Conservation (phyloP, 2,113 vertebrate species). For the Synchiropus splendidus region DNA sequence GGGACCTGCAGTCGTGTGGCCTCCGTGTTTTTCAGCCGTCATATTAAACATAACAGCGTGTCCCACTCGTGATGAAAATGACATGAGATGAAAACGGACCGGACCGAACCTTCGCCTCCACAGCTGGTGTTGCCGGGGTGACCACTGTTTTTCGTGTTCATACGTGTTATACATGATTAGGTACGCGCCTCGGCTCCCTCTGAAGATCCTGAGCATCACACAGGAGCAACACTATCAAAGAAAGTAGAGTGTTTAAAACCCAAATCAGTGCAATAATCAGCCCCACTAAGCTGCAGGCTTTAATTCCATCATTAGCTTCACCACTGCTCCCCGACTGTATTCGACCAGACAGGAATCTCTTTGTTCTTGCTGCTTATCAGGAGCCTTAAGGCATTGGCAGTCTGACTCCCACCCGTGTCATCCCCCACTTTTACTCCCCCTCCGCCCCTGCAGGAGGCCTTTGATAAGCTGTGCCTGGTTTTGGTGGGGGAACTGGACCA, state of each 20-base stretch:
- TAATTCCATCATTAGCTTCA: slow-evolving; percentile 9
- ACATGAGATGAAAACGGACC: too few relatives aligned
- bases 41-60: too few relatives aligned
- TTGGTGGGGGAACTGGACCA: slow-evolving; percentile 34
- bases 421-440: slow-evolving; percentile 5
- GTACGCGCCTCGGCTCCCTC: too few relatives aligned
- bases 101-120: too few relatives aligned
- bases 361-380: slow-evolving; percentile 30
- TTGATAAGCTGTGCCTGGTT: slow-evolving; percentile 13
- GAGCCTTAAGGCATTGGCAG: slow-evolving; percentile 25
- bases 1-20: too few relatives aligned
- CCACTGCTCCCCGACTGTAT: slow-evolving; percentile 4
- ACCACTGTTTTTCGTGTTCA: too few relatives aligned
- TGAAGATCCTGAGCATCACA: too few relatives aligned
- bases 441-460: slow-evolving; percentile 15
- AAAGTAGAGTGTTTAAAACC: slow-evolving; percentile 2
- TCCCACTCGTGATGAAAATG: too few relatives aligned
- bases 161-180: too few relatives aligned
- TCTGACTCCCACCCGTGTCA: slow-evolving; percentile 23
- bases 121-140: too few relatives aligned
- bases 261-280: slow-evolving; percentile 1
- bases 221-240: too few relatives aligned
- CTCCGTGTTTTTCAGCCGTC: too few relatives aligned
- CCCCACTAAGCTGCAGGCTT: slow-evolving; percentile 7
- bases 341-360: slow-evolving; percentile 22